Percentiles rank a stretch among this genome's conserved stretches.
phyloP scores from a whole-genome alignment of 2,888 invertebrate genomes.

The Ceramica pisi region DNA sequence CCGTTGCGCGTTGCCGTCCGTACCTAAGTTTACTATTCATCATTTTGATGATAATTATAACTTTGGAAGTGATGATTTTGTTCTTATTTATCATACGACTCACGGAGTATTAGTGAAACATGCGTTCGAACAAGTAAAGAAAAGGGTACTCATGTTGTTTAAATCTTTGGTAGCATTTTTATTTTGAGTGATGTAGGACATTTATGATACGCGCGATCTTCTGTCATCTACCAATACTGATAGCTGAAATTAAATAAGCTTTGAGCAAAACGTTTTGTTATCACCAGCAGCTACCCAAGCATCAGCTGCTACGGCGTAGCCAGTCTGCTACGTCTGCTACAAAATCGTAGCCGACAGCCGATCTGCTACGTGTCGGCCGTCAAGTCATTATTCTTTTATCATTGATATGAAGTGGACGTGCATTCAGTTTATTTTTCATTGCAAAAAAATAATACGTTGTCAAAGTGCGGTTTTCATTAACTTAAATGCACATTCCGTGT shows the following conservation, averaged over 20 bases:
- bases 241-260: neutral
- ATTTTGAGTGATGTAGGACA: no score
- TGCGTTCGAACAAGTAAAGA: neutral
- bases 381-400: conserved; percentile 11
- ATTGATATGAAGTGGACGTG: neutral
- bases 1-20: neutral
- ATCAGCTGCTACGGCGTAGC: conserved; percentile 20
- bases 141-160: neutral
- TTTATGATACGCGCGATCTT: neutral
- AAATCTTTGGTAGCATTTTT: neutral
- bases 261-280: neutral
- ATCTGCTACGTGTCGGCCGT: conserved; percentile 13
- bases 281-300: neutral
- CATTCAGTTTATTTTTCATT: neutral
- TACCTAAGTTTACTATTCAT: no score
- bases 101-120: neutral
- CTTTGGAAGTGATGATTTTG: neutral
- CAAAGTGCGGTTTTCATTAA: conserved; percentile 2
- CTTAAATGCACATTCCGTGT: conserved; percentile 17
- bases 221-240: neutral
- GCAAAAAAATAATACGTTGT: conserved; percentile 3
- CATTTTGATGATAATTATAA: neutral
- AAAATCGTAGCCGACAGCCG: conserved; percentile 11
- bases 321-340: neutral
- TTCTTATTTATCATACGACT: neutral